These are phyloP conservation scores for Sitodiplosis mosellana DNA, from an alignment of 1,140 invertebrate genomes.

Conservation along the genomic window DNA sequence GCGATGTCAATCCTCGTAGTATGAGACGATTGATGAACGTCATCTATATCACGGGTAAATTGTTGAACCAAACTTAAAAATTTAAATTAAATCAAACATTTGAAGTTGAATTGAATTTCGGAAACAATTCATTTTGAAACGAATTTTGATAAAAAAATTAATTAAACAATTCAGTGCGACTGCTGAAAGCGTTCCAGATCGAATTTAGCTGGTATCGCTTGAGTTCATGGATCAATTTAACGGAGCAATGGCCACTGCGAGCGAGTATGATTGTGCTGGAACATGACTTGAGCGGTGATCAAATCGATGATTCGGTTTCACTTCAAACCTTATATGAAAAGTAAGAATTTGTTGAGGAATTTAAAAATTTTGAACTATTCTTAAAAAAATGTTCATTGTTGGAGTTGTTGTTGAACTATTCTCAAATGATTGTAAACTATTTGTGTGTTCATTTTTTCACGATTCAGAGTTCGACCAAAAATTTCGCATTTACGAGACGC, in stretches of 20 bases:
- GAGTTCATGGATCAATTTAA: slow-evolving; percentile 94
- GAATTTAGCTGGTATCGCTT: slow-evolving; percentile 98
- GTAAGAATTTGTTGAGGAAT: too few species aligned
- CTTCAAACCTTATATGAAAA: slow-evolving; percentile 83
- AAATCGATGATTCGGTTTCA: slow-evolving; percentile 66
- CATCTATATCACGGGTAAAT: slow-evolving; percentile 86
- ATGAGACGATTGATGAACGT: slow-evolving; percentile 96
- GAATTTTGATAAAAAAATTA: too few species aligned
- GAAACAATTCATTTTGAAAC: too few species aligned
- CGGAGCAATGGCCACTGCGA: slow-evolving; percentile 95
- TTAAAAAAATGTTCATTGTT: neutral
- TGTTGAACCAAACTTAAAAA: slow-evolving; percentile 4
- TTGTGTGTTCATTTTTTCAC: slow-evolving; percentile 1
- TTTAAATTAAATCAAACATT: neutral
- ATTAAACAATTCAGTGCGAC: slow-evolving; percentile 45
- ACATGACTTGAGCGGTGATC: slow-evolving; percentile 76
- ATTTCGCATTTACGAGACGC: slow-evolving; percentile 72
- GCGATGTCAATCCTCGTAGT: slow-evolving; percentile 91
- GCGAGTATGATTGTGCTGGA: slow-evolving; percentile 94
- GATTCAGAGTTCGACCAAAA: slow-evolving; percentile 49
- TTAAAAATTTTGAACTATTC: neutral
- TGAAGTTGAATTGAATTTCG: too few species aligned
- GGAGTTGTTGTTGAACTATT: neutral
- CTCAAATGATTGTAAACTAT: neutral
- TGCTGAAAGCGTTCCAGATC: slow-evolving; percentile 94